phyloP scores from a whole-genome alignment of 2,888 invertebrate genomes.

The Biston stratarius region DNA sequence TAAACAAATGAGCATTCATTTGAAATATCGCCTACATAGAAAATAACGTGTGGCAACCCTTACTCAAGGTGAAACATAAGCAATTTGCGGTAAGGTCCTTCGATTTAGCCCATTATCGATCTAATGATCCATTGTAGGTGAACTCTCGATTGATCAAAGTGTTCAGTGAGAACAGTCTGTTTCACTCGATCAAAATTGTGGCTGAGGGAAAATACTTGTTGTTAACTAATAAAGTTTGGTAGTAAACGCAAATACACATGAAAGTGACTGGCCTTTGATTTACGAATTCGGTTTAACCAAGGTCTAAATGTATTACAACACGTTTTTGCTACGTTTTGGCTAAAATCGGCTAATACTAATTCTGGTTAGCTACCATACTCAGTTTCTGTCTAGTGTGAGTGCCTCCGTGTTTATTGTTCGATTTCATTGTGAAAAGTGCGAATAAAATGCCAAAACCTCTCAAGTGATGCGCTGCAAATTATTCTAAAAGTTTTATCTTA shows the following conservation, averaged over 20 bases:
- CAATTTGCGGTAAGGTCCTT: slow-evolving; percentile 11
- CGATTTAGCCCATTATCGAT: slow-evolving; percentile 20
- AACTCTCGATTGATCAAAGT: slow-evolving; percentile 34
- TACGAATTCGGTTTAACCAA: not conserved
- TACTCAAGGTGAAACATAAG: not conserved
- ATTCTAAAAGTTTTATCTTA: no score
- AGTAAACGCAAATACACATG: not conserved
- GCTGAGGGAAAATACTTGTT: not conserved
- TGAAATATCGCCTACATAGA: no score
- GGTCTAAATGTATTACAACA: not conserved
- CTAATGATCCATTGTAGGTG: slow-evolving; percentile 6
- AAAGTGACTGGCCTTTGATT: slow-evolving; percentile 7
- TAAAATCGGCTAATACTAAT: not conserved
- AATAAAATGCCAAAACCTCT: no score
- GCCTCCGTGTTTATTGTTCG: no score
- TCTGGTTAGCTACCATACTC: no score
- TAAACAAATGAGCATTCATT: no score
- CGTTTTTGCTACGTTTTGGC: not conserved
- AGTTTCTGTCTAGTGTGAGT: no score
- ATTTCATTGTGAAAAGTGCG: no score
- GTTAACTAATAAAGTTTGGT: slow-evolving; percentile 3
- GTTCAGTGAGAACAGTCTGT: not conserved
- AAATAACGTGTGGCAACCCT: not conserved
- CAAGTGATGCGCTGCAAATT: no score
- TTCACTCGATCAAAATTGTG: slow-evolving; percentile 8